phyloP scores from a whole-genome alignment of 2,888 invertebrate species.

The Melipona beecheii region DNA sequence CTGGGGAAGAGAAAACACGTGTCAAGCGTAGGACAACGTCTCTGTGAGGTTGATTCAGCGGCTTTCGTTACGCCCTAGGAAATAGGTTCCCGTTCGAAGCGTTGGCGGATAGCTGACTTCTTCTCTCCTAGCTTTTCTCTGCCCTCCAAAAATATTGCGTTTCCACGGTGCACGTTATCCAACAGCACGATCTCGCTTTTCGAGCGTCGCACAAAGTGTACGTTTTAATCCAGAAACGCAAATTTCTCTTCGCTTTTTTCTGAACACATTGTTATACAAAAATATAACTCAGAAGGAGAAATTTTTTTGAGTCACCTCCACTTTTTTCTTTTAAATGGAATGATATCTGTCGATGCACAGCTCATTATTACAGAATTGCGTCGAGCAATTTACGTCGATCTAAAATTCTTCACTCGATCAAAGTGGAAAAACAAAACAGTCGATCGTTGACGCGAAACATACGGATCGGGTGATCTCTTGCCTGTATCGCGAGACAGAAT shows the following conservation, averaged over 20 bases:
- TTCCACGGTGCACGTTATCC: not conserved
- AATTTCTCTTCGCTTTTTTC: too few species aligned
- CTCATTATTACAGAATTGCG: too few species aligned
- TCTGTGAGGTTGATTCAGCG: constrained; percentile 19
- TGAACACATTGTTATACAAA: too few species aligned
- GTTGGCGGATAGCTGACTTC: not conserved
- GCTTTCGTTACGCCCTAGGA: constrained; percentile 52
- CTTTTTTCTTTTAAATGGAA: too few species aligned
- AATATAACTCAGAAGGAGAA: too few species aligned
- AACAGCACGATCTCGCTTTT: too few species aligned
- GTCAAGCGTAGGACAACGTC: not conserved
- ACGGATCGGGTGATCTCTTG: not conserved
- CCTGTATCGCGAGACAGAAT: not conserved
- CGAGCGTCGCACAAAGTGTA: too few species aligned
- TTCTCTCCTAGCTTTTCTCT: constrained; percentile 8
- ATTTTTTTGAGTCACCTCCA: too few species aligned
- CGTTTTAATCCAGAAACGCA: too few species aligned
- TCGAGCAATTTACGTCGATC: too few species aligned
- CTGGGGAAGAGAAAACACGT: constrained; percentile 15
- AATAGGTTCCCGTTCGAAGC: constrained; percentile 57
- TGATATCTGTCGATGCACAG: too few species aligned
- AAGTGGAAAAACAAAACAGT: not conserved
- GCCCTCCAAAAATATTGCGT: not conserved
- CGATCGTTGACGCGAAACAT: not conserved
- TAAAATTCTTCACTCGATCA: not conserved